Evolutionary conservation across 30 jellyfish, hydroid and myxozoan species (phyloP).

Genomic region (Phacellophora camtschatica): DNA sequence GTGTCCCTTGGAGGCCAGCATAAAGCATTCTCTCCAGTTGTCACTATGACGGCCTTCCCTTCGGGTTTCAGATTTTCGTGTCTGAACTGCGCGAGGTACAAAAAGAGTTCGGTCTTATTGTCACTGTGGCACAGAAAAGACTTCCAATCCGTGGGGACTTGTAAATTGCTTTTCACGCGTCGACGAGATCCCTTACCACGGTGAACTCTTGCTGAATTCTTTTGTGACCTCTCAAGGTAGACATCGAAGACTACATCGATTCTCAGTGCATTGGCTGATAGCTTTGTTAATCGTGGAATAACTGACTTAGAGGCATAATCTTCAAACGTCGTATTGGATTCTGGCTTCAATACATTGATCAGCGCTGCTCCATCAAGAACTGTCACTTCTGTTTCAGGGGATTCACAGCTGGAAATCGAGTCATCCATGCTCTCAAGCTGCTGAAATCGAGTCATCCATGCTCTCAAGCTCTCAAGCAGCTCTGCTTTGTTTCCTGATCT

Average conservation of each 20-base stretch:
- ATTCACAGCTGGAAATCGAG: slow-evolving; percentile 16
- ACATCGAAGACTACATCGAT: slow-evolving; percentile 69
- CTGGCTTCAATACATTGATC: slow-evolving; percentile 38
- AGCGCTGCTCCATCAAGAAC: slow-evolving; percentile 78
- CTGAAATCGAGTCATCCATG: slow-evolving; percentile 7
- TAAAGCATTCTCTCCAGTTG: slow-evolving; percentile 37
- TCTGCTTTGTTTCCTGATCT: slow-evolving; percentile 58
- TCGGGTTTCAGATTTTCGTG: slow-evolving; percentile 10
- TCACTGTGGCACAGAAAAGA: slow-evolving; percentile 41
- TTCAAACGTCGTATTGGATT: neutral
- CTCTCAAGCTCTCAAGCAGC: slow-evolving; percentile 46
- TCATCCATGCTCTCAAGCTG: slow-evolving; percentile 34
- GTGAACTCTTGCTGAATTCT: slow-evolving; percentile 36
- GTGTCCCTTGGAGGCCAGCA: slow-evolving; percentile 36
- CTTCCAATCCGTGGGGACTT: slow-evolving; percentile 42
- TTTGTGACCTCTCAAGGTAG: slow-evolving; percentile 33
- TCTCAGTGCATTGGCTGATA: slow-evolving; percentile 25
- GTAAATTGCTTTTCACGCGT: slow-evolving; percentile 13
- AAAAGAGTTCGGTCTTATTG: slow-evolving; percentile 27
- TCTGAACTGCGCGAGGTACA: slow-evolving; percentile 27
- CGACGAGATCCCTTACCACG: slow-evolving; percentile 31
- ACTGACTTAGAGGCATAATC: slow-evolving; percentile 24
- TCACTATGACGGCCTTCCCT: slow-evolving; percentile 31
- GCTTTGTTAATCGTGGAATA: slow-evolving; percentile 22
- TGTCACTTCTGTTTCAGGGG: slow-evolving; percentile 31